A percentile compares a stretch with the other conserved stretches of the same genome.
Evolutionary conservation across 1,140 invertebrate genomes (phyloP).

Genomic region (Tribolium madens): DNA sequence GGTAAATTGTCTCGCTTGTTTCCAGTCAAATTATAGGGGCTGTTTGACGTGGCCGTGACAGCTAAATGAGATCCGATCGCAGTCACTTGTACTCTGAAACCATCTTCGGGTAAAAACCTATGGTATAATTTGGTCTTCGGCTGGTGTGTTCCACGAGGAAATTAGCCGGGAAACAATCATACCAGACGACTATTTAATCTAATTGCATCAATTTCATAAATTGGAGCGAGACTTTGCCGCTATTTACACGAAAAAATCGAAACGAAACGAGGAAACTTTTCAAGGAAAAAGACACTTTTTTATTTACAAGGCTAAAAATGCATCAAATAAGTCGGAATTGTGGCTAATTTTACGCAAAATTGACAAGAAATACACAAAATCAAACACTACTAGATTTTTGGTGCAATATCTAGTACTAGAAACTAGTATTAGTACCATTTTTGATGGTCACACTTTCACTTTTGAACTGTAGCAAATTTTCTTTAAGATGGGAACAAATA

Average conservation of each 20-base stretch:
- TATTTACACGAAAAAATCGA: not conserved
- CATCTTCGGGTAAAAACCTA: constrained; percentile 30
- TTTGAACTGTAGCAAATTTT: too few relatives aligned
- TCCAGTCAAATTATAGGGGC: constrained; percentile 57
- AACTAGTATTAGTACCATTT: too few relatives aligned
- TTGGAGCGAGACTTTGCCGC: constrained; percentile 20
- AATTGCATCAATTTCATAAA: constrained; percentile 50
- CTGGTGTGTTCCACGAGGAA: constrained; percentile 46
- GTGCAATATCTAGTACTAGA: too few relatives aligned
- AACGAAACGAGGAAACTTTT: not conserved
- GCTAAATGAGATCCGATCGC: constrained; percentile 54
- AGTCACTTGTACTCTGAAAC: constrained; percentile 1
- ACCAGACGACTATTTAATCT: constrained; percentile 42
- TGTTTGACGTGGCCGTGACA: constrained; percentile 57
- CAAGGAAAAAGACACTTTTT: not conserved
- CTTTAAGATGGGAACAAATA: too few relatives aligned
- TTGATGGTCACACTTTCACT: too few relatives aligned
- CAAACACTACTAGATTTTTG: too few relatives aligned
- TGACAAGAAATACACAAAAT: too few relatives aligned
- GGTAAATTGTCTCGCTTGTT: constrained; percentile 54
- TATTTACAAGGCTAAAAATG: too few relatives aligned
- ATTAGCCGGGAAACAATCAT: constrained; percentile 49
- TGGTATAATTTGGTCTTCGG: constrained; percentile 42
- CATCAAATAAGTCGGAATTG: too few relatives aligned
- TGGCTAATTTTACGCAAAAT: too few relatives aligned